Evolutionary conservation across 2,888 invertebrate species (phyloP), one percentile per base, ranked within the genome.

Genomic region (Lypha dubia): DNA sequence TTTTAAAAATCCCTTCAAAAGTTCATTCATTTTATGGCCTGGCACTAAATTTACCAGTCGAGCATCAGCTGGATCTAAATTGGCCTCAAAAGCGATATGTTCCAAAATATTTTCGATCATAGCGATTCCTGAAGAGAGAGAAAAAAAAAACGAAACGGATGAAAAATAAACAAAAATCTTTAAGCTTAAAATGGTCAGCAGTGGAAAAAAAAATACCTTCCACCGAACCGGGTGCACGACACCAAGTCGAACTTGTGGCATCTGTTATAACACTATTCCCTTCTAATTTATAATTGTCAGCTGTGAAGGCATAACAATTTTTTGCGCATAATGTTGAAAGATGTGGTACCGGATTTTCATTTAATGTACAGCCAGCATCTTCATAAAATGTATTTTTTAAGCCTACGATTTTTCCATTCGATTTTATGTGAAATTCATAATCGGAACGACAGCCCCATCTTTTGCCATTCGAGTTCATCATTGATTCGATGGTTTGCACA

Each of bases 391-490:
- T 91, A 71, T 93, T 93, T 82, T 94, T 93, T 65, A 97, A 88
- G 79, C 94, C 94, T 76, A 95, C 94, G 73, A 96, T 95, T 74
- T 93, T 93, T 0, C 96, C 96, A 4, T 93, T 90, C 32, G 93
- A 92, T 87, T 94, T 93, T 0, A 95, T 93, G 0, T 94, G 95
- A 1, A 93, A 94, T 90, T 95, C 95, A 90, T 95, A 96, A 81
- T 94, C 94, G 3, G 93, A 92, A 0, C 93, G 93, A 28, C 93
- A 92, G 0, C 95, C 94, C 56, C 93, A 90, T 46, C 96, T 92
- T 89, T 95, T 95, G 0, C 96, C 96, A 5, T 95, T 88, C 8
- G 94, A 92, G 71, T 94, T 93, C 94, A 97, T 95, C 89, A 95
- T 96, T 22, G 94, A 94, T 87, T 95, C 94, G 70, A 97, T 93